A percentile compares a stretch with the other conserved stretches of the same genome.
These are phyloP conservation scores for Mamestra brassicae DNA, from an alignment of 2,888 invertebrate genomes.

Conservation along the genomic window DNA sequence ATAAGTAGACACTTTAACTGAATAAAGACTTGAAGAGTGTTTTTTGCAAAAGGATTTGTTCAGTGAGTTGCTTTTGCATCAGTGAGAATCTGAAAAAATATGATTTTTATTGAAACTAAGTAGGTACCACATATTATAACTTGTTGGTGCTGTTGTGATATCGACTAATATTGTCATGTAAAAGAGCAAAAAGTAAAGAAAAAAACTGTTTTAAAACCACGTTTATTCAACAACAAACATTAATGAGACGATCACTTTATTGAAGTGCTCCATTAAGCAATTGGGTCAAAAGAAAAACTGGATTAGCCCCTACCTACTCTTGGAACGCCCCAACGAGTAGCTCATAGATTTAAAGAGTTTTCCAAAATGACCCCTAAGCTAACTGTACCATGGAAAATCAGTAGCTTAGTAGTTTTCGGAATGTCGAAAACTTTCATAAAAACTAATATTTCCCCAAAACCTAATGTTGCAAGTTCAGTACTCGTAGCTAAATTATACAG, in stretches of 20 bases:
- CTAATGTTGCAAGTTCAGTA: not conserved
- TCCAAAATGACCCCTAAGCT: too few relatives aligned
- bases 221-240: not conserved
- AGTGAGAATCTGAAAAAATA: not conserved
- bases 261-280: not conserved
- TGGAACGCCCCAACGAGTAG: not conserved
- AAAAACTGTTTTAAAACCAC: not conserved
- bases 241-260: not conserved
- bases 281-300: not conserved
- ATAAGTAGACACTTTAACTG: conserved; percentile 5
- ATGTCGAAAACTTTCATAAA: not conserved
- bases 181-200: not conserved
- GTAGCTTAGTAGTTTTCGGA: not conserved
- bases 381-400: not conserved
- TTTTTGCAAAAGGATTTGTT: conserved; percentile 11
- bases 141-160: not conserved
- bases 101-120: not conserved
- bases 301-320: not conserved
- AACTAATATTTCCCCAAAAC: not conserved
- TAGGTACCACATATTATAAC: too few relatives aligned
- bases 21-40: not conserved
- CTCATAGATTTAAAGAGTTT: too few relatives aligned
- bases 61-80: not conserved
- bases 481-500: not conserved
- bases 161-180: not conserved